These are phyloP conservation scores for Gymnothorax reevesii DNA, from an alignment of 2,797 vertebrate species.

Conservation along the genomic window DNA sequence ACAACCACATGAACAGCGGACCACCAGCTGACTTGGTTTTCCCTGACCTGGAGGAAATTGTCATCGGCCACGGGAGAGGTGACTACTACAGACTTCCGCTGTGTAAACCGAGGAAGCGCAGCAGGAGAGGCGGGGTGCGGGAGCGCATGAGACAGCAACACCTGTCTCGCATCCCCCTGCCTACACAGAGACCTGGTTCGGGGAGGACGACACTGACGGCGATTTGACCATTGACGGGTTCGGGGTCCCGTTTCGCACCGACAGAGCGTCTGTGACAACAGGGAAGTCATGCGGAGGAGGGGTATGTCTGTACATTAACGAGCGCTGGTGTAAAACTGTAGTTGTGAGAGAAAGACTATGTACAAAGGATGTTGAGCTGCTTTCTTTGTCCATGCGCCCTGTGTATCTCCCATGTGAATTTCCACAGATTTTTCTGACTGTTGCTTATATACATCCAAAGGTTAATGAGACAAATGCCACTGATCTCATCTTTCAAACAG, in stretches of 20 bases:
- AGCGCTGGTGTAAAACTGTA: conserved; percentile 15
- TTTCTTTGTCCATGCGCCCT: not conserved
- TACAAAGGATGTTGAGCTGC: conserved; percentile 1
- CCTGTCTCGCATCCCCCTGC: not conserved
- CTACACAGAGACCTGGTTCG: conserved; percentile 10
- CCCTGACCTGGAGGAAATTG: too few relatives aligned
- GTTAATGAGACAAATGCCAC: not conserved
- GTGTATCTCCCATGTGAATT: not conserved
- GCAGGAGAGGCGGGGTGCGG: too few relatives aligned
- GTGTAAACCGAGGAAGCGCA: too few relatives aligned
- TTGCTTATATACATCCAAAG: not conserved
- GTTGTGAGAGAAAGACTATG: conserved; percentile 19
- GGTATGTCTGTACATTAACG: conserved; percentile 7
- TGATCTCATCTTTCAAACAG: too few relatives aligned
- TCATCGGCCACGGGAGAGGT: too few relatives aligned
- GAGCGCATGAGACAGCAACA: too few relatives aligned
- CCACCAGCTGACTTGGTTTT: too few relatives aligned
- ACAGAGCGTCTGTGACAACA: not conserved
- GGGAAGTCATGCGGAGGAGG: not conserved
- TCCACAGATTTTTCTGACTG: not conserved
- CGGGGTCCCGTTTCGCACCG: not conserved
- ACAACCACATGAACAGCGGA: too few relatives aligned
- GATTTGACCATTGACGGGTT: conserved; percentile 12
- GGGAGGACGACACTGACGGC: not conserved
- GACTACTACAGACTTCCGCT: too few relatives aligned